Percentiles rank a stretch among this genome's conserved stretches.
phyloP scores from a whole-genome alignment of 37 sponge, comb jelly and placozoan species.

The Halisarca cf. caerulea region DNA sequence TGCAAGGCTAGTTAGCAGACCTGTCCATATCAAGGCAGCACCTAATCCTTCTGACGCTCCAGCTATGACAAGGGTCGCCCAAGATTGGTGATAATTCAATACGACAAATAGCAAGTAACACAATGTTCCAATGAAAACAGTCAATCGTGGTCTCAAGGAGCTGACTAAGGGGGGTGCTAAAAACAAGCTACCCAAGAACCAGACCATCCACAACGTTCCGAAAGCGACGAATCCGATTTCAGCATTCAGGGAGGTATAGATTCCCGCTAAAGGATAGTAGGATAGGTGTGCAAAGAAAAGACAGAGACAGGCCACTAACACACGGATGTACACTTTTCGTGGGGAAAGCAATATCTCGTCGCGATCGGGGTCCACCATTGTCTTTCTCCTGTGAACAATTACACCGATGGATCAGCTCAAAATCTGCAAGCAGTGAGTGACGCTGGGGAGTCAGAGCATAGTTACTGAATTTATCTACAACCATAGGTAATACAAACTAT shows the following conservation, averaged over 20 bases:
- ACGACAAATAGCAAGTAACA: conserved; percentile 15
- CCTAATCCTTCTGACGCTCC: conserved; percentile 50
- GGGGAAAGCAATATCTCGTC: no score
- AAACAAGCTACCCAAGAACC: no score
- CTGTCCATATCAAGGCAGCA: conserved; percentile 55
- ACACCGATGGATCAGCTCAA: no score
- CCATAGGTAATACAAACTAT: no score
- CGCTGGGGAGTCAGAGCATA: no score
- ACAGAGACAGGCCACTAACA: background rate
- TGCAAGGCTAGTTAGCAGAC: background rate
- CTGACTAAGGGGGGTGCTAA: no score
- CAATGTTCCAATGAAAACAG: no score
- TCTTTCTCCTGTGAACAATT: no score
- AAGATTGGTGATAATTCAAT: conserved; percentile 60
- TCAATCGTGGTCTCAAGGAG: no score
- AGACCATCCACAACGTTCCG: background rate
- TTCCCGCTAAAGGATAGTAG: background rate
- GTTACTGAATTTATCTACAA: no score
- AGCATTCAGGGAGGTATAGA: background rate
- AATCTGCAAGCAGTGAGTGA: no score
- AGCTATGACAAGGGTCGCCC: conserved; percentile 67
- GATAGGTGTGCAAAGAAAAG: background rate
- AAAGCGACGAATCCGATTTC: conserved; percentile 3
- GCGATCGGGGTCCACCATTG: no score
- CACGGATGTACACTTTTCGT: background rate